These are phyloP conservation scores for Trochalopteron elliotii DNA, from an alignment of 2,113 vertebrate genomes.

Conservation along the genomic window DNA sequence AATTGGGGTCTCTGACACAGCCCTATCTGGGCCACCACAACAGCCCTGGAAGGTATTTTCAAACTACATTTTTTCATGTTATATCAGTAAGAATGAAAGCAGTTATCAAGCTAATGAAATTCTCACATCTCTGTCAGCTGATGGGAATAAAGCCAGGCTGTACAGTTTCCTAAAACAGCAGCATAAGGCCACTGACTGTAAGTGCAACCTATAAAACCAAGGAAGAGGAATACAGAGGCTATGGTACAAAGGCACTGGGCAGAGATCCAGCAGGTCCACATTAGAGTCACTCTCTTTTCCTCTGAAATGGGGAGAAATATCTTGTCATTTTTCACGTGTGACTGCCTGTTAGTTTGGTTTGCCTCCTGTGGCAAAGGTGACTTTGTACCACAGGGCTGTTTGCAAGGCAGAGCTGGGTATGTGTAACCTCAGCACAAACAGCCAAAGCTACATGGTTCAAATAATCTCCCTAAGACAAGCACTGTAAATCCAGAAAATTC, in stretches of 20 bases:
- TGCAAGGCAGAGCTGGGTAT: background rate
- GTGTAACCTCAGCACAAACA: background rate
- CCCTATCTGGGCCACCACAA: conserved; percentile 28
- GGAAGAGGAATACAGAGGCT: background rate
- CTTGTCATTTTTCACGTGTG: accelerated
- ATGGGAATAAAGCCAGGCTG: background rate
- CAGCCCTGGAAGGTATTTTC: conserved; percentile 52
- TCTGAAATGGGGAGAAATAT: background rate
- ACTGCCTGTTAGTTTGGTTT: background rate
- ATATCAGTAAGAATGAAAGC: conserved; percentile 10
- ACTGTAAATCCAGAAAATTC: background rate
- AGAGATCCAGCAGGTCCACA: background rate
- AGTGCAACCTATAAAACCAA: background rate
- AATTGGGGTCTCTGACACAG: conserved; percentile 46
- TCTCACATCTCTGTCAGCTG: conserved; percentile 12
- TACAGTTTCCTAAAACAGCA: background rate
- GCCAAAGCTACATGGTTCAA: accelerated
- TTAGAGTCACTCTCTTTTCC: background rate
- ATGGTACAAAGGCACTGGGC: background rate
- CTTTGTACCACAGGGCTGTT: background rate
- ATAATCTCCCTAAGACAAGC: background rate
- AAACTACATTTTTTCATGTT: conserved; percentile 20
- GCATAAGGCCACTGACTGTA: background rate
- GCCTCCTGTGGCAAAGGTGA: background rate
- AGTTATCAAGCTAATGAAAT: conserved; percentile 13